Conservation (phyloP, 2,797 vertebrate species). For the Pogonophryne albipinna region DNA sequence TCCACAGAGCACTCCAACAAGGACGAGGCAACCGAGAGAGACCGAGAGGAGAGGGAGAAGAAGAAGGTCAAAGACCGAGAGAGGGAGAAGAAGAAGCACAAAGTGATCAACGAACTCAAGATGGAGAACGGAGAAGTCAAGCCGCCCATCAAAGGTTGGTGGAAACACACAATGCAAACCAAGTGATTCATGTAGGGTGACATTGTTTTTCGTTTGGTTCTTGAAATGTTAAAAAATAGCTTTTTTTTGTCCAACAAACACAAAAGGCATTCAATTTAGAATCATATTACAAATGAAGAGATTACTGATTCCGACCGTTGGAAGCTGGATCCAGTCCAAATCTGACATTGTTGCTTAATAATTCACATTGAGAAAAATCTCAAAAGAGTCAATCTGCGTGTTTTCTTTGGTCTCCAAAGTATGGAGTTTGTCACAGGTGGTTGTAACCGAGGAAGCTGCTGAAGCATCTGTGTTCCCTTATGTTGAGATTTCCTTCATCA, state of each 20-base stretch:
- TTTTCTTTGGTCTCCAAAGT: not conserved
- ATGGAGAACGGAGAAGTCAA: constrained; percentile 96
- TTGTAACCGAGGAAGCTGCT: no score
- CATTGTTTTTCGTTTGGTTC: not conserved
- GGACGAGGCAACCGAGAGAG: constrained; percentile 89
- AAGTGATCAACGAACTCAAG: constrained; percentile 93
- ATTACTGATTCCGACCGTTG: not conserved
- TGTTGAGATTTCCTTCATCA: not conserved
- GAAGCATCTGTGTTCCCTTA: not conserved
- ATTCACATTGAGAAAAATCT: not conserved
- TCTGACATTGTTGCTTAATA: not conserved
- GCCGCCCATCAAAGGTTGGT: constrained; percentile 92
- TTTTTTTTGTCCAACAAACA: not conserved
- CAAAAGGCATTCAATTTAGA: not conserved
- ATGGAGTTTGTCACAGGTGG: not conserved
- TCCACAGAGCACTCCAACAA: constrained; percentile 89
- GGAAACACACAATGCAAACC: constrained; percentile 11
- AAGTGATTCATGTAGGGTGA: not conserved
- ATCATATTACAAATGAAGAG: not conserved
- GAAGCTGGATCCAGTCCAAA: no score
- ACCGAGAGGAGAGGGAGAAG: constrained; percentile 90
- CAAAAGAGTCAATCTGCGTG: not conserved
- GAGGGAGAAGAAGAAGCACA: constrained; percentile 93
- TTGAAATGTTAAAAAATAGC: not conserved
- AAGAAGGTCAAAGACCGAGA: constrained; percentile 89